Base-by-base conservation (phyloP, 1,140 invertebrate species). In the Myzus persicae region DNA sequence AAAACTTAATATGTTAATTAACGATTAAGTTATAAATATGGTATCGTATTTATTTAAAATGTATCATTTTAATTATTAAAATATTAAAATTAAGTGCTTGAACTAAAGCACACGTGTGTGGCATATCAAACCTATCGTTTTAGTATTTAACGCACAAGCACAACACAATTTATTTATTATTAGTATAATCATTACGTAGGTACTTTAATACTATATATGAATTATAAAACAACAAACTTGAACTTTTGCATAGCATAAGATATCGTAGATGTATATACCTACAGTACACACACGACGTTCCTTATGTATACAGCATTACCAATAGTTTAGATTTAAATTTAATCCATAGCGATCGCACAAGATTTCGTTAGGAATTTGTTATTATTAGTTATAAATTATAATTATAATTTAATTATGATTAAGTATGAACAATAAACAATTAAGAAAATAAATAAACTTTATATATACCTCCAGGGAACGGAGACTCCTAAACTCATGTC, bases 401-500 rank as follows among this genome's bases (percentile, higher is more conserved):
- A 54, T 90, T 90, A 40, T 1, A 40, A 40, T 59, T 26, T 18
- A 59, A 31, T 40, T 59, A 26, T 54, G 22, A 90, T 90, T 67
- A 90, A 8, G 20, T 48, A 48, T 24, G 24, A 76, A 90, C 20
- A 42, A 44, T 48, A 87, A 87, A 44, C 40, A 26, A 44, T 88
- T 20, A 11, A 24, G 36, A 46, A 89, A 40, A n/a, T n/a, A 90
- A 90, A 90, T 7, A 59, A 67, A 42, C 31, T n/a, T 31, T 67
- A 90, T 90, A 84, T 48, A 54, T 84, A 93, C 76, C 91, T 84
- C 81, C 81, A 93, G 46, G 81, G 81, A 54, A 81, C 67, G 36
- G 91, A 93, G 46, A 84, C 76, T 38, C 84, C 91, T 85, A 51
- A 93, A 93, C 46, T 93, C 81, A 92, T 92, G 44, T 82, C 90